Evolutionary conservation across 2,113 vertebrate genomes (phyloP), one percentile per base, ranked within the genome.

Genomic region (Grus americana): DNA sequence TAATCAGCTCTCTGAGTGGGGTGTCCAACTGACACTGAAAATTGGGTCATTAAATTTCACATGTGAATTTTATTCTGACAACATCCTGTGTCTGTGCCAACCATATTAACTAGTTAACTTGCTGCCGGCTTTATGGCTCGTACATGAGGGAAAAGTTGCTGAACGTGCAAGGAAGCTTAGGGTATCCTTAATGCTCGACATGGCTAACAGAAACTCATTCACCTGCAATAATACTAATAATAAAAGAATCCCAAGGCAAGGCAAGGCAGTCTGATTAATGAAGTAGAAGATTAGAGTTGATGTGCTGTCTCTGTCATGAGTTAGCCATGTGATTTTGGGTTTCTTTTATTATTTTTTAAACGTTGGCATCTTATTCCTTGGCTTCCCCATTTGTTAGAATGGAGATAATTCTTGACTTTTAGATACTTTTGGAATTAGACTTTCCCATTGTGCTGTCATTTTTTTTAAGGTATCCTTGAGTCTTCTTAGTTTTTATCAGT

Each of bases 251-350:
- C 50, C 18, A 67, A 89, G 52, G n/a, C 11, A 67, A 89, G 52
- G n/a, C 11, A n/a, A 44, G 40, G 50, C 65, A 66, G 15, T 57
- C 50, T 2, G 0, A 10, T 42, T 70, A 84, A 66, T 0, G 0
- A 74, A 15, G 6, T n/a, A 21, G 36, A 74, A 44, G 36, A 59
- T 74, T n/a, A 81, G 18, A 16, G 10, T 30, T 79, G 55, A n/a
- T 62, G 24, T 63, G n/a, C 9, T 79, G 42, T 15, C 61, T 91
- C 40, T 81, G 42, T 80, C 29, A 7, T 58, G n/a, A 50, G 7
- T 79, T 57, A 67, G 32, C 10, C 15, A 14, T 27, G 1, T 59
- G 42, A 5, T 30, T 21, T 50, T 29, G 50, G 22, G 32, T 30
- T 10, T 29, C 20, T 61, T 23, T 23, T 20, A 17, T 55, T 14